Evolutionary conservation across 2,888 invertebrate genomes (phyloP), one percentile per base, ranked within the genome.

Genomic region (Callyntrura guangdongensis): DNA sequence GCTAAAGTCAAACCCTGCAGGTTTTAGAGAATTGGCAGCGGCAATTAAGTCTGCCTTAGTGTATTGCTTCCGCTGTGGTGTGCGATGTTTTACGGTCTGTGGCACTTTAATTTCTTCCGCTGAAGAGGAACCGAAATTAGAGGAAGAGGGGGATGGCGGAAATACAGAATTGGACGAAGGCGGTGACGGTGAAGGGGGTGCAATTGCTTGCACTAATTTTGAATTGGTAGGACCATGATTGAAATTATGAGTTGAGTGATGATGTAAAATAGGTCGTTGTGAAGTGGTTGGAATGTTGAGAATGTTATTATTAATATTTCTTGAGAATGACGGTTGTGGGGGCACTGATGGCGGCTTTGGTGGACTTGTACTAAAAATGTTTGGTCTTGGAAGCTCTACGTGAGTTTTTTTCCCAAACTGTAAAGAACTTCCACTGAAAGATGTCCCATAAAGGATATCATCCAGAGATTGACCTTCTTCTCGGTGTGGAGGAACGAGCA

Each of bases 1-100:
- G 27, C 25, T 85, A 45, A 91, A 91, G 53, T 91, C 91, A 53
- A 91, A 91, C 12, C 89, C 89, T 20, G 59, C 82, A 56, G 91
- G 91, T 72, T 83, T 91, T 22, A 91, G 17, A 9, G 56, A 89
- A 67, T 89, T 91, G 9, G 91, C 91, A 22, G 91, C 89, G 1
- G 85, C 91, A 64, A 91, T 72, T n/a, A 91, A 72, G 36, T 90
- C 89, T 4, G 89, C 89, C 17, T 89, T 89, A 20, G 89, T 72
- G 53, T 89, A 89, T 6, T 89, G 89, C 77, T 83, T 89, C 27
- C 89, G 36, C 0, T 56, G 22, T 17, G 82, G 53, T 2, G 64
- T 49, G 0, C 89, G 45, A 36, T 49, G 74, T 27, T 89, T 89
- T 3, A 81, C 36, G 6, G 74, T 6, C 53, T 89, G 89, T 0